Evolutionary conservation across 2,797 vertebrate genomes (phyloP).

Genomic region (Smutsia gigantea): DNA sequence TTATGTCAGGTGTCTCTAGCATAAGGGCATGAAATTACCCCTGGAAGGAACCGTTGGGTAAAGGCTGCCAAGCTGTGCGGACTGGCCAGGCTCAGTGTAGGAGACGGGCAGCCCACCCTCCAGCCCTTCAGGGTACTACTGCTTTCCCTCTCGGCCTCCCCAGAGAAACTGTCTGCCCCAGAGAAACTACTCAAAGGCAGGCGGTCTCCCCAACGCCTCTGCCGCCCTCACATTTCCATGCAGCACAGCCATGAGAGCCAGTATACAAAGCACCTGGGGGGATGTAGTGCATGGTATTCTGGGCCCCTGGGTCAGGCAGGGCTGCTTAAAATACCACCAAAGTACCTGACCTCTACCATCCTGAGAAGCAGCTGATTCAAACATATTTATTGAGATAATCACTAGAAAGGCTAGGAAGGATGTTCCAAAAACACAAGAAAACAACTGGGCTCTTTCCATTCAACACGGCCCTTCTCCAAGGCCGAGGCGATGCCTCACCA

Average conservation of each 20-base stretch:
- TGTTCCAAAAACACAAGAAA: conserved; percentile 14
- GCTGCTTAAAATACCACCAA: not conserved
- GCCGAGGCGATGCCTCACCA: not conserved
- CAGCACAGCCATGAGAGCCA: not conserved
- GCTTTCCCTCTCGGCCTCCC: not conserved
- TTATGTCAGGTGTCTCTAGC: not conserved
- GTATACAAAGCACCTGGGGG: not conserved
- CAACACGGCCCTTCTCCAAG: not conserved
- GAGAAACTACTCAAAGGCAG: not conserved
- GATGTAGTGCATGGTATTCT: rapidly evolving
- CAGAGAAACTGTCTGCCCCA: not conserved
- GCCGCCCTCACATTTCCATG: not conserved
- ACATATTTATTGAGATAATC: conserved; percentile 70
- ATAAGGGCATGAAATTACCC: not conserved
- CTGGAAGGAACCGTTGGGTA: not conserved
- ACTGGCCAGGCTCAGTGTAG: not conserved
- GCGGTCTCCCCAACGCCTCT: not conserved
- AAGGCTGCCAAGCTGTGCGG: not conserved
- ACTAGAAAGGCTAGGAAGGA: not conserved
- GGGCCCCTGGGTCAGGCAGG: not conserved
- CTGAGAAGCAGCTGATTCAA: not conserved
- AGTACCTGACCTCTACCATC: not conserved
- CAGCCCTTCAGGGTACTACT: not conserved
- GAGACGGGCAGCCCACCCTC: not conserved
- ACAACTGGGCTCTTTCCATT: not conserved